Percentiles rank a stretch among this genome's conserved stretches.
These are phyloP conservation scores for Spodoptera frugiperda DNA, from an alignment of 1,140 invertebrate species.

Conservation along the genomic window DNA sequence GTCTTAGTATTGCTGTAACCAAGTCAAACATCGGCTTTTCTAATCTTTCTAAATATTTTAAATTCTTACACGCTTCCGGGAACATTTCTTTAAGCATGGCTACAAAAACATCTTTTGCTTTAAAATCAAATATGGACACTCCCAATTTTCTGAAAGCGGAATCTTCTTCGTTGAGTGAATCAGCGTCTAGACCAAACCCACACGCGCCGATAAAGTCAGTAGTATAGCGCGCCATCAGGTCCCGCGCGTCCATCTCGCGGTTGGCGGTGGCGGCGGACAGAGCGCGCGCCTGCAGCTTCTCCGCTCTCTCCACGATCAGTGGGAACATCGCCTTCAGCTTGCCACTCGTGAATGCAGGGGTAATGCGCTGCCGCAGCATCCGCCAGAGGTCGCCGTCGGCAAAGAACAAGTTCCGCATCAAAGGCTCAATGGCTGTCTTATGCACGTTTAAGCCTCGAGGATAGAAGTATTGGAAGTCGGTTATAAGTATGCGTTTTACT, in stretches of 20 bases:
- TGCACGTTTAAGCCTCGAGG: constrained; percentile 56
- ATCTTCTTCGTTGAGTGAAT: constrained; percentile 74
- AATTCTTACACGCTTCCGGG: constrained; percentile 56
- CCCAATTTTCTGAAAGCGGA: constrained; percentile 74
- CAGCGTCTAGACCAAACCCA: constrained; percentile 76
- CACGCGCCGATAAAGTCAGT: constrained; percentile 86
- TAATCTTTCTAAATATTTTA: constrained; percentile 47
- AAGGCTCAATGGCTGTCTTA: constrained; percentile 66
- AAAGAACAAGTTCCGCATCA: constrained; percentile 68
- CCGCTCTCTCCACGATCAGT: constrained; percentile 71
- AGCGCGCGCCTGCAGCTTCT: constrained; percentile 66
- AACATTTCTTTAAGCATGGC: constrained; percentile 58
- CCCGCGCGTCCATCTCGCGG: constrained; percentile 73
- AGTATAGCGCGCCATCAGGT: constrained; percentile 79
- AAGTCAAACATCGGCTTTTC: constrained; percentile 53
- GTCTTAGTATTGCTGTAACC: constrained; percentile 52
- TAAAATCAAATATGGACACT: constrained; percentile 68
- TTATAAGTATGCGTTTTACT: constrained; percentile 85
- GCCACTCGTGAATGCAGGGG: constrained; percentile 87
- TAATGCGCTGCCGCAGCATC: constrained; percentile 85
- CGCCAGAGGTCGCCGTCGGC: constrained; percentile 84
- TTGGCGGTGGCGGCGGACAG: constrained; percentile 50
- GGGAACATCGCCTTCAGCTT: constrained; percentile 87
- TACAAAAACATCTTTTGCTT: constrained; percentile 39
- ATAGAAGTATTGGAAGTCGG: constrained; percentile 87